These are phyloP conservation scores for Therioaphis trifolii DNA, from an alignment of 2,888 invertebrate genomes.

Conservation along the genomic window DNA sequence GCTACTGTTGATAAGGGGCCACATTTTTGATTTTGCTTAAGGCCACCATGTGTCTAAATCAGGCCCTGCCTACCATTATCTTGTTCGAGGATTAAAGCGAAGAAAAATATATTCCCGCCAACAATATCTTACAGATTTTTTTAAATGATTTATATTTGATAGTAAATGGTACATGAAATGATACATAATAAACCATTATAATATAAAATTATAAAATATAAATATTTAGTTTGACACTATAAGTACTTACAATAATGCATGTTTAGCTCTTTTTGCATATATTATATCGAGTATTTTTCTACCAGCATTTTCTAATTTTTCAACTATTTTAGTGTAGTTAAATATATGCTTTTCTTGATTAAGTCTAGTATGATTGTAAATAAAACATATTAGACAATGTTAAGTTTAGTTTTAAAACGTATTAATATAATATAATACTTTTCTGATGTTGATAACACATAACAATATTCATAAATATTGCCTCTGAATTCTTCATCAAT, in stretches of 20 bases:
- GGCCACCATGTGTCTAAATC: too few relatives aligned
- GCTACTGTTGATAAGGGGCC: too few relatives aligned
- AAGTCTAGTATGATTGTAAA: slow-evolving; percentile 1
- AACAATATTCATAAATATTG: slow-evolving; percentile 50
- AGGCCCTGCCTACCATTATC: too few relatives aligned
- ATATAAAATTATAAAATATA: too few relatives aligned
- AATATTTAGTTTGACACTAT: too few relatives aligned
- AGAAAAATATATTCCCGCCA: too few relatives aligned
- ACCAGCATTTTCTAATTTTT: slow-evolving; percentile 41
- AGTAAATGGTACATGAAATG: too few relatives aligned
- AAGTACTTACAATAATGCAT: slow-evolving; percentile 26
- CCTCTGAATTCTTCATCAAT: slow-evolving; percentile 22
- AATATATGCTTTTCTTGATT: not conserved
- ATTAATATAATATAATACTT: slow-evolving; percentile 20
- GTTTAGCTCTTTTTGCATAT: slow-evolving; percentile 20
- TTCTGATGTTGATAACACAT: slow-evolving; percentile 1
- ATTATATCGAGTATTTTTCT: slow-evolving; percentile 8
- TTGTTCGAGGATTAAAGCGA: too few relatives aligned
- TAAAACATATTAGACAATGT: not conserved
- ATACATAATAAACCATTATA: too few relatives aligned
- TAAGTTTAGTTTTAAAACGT: not conserved
- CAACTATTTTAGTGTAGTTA: not conserved
- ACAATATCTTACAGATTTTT: too few relatives aligned
- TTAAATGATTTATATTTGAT: too few relatives aligned
- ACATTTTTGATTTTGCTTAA: too few relatives aligned